Percentiles rank a stretch among this genome's conserved stretches.
Conservation (phyloP, 2,113 vertebrate genomes). For the Setophaga kirtlandii region DNA sequence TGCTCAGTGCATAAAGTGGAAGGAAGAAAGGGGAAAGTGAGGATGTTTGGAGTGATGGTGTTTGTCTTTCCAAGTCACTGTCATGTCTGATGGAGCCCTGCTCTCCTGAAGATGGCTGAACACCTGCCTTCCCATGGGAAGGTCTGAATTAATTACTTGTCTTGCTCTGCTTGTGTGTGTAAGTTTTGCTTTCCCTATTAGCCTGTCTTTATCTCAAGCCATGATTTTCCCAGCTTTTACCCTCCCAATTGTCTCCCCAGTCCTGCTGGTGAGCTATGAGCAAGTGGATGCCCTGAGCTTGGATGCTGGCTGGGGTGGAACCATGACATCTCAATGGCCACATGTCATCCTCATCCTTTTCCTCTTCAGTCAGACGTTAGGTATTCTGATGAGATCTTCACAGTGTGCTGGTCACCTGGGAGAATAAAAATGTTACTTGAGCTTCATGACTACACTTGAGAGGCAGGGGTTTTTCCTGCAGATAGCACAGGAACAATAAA, state of each 20-base stretch:
- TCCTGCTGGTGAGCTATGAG: not conserved
- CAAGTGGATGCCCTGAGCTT: fast-evolving
- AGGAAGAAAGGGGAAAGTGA: not conserved
- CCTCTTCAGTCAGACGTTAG: not conserved
- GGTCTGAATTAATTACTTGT: not conserved
- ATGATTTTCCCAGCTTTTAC: not conserved
- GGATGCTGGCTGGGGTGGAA: not conserved
- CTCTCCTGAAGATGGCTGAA: not conserved
- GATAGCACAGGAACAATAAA: not conserved
- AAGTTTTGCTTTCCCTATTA: not conserved
- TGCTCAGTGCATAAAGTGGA: not conserved
- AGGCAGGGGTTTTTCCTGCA: not conserved
- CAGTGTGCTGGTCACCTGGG: not conserved
- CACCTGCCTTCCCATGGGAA: not conserved
- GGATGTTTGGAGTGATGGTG: not conserved
- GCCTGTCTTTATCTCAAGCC: not conserved
- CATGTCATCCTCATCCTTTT: not conserved
- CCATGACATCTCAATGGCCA: not conserved
- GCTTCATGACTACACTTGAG: not conserved
- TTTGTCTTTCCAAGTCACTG: not conserved
- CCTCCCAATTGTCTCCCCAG: not conserved
- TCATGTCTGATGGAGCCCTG: not conserved
- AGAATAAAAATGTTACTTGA: not conserved
- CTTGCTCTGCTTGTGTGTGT: not conserved
- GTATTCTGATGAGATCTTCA: not conserved